phyloP scores from a whole-genome alignment of 2,888 invertebrate genomes.

The Aplocera efformata region DNA sequence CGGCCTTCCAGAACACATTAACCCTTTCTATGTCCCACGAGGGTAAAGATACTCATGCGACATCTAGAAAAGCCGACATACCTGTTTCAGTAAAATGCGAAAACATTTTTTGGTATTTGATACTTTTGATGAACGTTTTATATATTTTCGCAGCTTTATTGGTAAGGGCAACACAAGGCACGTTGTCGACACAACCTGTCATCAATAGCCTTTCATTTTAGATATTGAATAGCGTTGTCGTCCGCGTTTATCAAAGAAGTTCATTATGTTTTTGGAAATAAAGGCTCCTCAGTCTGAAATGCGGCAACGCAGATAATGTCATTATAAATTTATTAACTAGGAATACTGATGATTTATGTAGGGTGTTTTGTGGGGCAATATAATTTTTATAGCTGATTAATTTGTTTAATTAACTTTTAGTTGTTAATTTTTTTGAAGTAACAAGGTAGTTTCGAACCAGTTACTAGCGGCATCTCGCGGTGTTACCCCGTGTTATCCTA shows the following conservation, averaged over 20 bases:
- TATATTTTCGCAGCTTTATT: background rate
- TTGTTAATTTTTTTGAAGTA: no score
- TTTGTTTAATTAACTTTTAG: no score
- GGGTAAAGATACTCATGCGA: slow-evolving; percentile 36
- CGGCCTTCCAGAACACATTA: slow-evolving; percentile 52
- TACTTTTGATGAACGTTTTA: slow-evolving; percentile 4
- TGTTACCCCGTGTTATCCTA: no score
- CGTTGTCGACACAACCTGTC: background rate
- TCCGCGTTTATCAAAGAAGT: slow-evolving; percentile 10
- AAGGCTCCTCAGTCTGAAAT: slow-evolving; percentile 1
- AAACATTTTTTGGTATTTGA: slow-evolving; percentile 8
- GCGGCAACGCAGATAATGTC: slow-evolving; percentile 6
- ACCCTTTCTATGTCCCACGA: slow-evolving; percentile 52
- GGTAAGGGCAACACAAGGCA: background rate
- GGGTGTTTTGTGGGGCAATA: no score
- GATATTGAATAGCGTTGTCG: slow-evolving; percentile 5
- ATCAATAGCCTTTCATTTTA: slow-evolving; percentile 11
- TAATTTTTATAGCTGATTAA: no score
- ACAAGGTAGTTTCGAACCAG: no score
- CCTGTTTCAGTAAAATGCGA: slow-evolving; percentile 29
- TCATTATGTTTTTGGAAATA: slow-evolving; percentile 13
- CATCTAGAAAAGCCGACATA: slow-evolving; percentile 21
- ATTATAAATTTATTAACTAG: slow-evolving; percentile 1
- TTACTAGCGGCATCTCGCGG: no score
- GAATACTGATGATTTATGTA: no score